Percentiles rank a stretch among this genome's conserved stretches.
Conservation (phyloP, 2,888 invertebrate genomes). For the Macaria notata region DNA sequence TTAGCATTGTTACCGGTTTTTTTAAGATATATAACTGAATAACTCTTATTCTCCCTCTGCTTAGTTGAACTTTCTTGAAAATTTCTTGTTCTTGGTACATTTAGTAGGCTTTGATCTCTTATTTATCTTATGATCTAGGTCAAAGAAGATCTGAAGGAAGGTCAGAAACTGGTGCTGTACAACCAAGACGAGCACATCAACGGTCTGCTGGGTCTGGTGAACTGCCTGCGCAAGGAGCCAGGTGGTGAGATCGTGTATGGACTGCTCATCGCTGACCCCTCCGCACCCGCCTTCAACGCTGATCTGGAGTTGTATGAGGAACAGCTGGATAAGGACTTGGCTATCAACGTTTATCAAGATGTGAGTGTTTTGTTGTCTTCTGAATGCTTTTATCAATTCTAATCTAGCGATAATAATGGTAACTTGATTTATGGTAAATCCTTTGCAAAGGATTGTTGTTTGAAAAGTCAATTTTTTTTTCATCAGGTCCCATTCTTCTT, state of each 20-base stretch:
- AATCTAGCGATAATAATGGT: too few species aligned
- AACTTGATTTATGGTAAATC: too few species aligned
- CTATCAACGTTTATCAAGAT: slow-evolving; percentile 88
- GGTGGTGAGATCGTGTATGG: slow-evolving; percentile 85
- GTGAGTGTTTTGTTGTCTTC: slow-evolving; percentile 48
- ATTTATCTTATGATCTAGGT: slow-evolving; percentile 9
- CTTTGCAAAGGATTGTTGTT: too few species aligned
- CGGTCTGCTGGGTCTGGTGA: slow-evolving; percentile 94
- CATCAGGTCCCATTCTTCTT: neutral
- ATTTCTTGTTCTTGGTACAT: too few species aligned
- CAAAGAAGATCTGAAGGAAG: slow-evolving; percentile 67
- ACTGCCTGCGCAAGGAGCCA: slow-evolving; percentile 92
- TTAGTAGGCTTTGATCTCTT: too few species aligned
- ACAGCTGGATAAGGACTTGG: slow-evolving; percentile 88
- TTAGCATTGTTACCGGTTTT: too few species aligned
- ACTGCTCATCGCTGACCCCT: slow-evolving; percentile 84
- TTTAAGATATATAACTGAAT: too few species aligned
- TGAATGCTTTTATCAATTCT: too few species aligned
- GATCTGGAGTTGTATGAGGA: slow-evolving; percentile 84
- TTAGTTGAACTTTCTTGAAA: too few species aligned
- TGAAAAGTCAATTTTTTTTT: neutral
- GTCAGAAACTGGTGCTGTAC: slow-evolving; percentile 84
- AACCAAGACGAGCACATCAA: slow-evolving; percentile 85
- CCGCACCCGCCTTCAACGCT: slow-evolving; percentile 85
- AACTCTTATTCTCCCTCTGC: too few species aligned